phyloP scores from a whole-genome alignment of 2,113 vertebrate species.

The Saguinus midas region DNA sequence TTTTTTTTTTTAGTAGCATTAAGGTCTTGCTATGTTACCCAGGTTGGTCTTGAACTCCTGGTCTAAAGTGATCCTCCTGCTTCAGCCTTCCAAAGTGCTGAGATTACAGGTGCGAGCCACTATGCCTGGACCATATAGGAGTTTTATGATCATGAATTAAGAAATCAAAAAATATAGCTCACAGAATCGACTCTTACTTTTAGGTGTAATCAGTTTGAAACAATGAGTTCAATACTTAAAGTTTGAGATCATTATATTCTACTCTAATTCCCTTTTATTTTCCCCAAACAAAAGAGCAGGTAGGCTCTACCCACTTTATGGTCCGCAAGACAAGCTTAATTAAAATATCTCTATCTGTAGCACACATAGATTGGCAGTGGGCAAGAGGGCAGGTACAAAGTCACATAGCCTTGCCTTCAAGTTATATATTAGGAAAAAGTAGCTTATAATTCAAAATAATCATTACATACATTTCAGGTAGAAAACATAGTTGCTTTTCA shows the following conservation, averaged over 20 bases:
- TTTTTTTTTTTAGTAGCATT: too few relatives aligned
- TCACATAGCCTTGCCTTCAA: not conserved
- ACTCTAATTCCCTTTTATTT: not conserved
- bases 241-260: not conserved
- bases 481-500: not conserved
- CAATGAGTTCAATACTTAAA: not conserved
- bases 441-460: not conserved
- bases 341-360: not conserved
- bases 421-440: not conserved
- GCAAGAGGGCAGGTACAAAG: not conserved
- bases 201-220: slow-evolving; percentile 33
- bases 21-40: too few relatives aligned
- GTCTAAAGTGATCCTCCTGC: too few relatives aligned
- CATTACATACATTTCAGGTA: not conserved
- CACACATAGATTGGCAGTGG: not conserved
- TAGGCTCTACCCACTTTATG: not conserved
- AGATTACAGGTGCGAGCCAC: too few relatives aligned
- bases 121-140: not conserved
- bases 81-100: too few relatives aligned
- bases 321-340: not conserved
- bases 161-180: not conserved
- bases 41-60: too few relatives aligned
- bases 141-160: slow-evolving; percentile 1
- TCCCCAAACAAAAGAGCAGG: not conserved
- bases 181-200: not conserved